Evolutionary conservation across 2,797 vertebrate genomes (phyloP).

Genomic region (Onychomys leucogaster): DNA sequence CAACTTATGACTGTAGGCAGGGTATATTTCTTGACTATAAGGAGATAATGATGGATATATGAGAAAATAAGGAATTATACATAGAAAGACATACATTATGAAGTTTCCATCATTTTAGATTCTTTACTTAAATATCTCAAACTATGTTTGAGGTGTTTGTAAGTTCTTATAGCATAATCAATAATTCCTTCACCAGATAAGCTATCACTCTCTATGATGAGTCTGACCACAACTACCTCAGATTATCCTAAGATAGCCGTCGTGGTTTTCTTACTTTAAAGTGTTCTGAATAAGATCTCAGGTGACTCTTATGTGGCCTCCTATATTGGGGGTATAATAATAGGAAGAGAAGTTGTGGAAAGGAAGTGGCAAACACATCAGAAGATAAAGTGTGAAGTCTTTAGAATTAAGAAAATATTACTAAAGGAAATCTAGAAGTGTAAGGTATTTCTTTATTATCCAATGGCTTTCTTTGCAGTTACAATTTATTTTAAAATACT

Average conservation of each 20-base stretch:
- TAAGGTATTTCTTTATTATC: background rate
- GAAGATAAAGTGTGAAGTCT: background rate
- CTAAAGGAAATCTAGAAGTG: slow-evolving; percentile 22
- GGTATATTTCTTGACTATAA: slow-evolving; percentile 20
- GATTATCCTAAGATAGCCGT: slow-evolving; percentile 17
- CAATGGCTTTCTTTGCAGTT: background rate
- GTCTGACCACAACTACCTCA: slow-evolving; percentile 40
- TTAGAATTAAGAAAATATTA: background rate
- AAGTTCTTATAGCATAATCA: slow-evolving; percentile 43
- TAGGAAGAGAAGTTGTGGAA: background rate
- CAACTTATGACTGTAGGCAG: background rate
- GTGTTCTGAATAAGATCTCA: slow-evolving; percentile 43
- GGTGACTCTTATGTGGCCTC: slow-evolving; percentile 9
- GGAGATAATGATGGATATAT: background rate
- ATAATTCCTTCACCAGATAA: background rate
- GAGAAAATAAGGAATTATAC: background rate
- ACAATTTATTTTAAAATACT: slow-evolving; percentile 20
- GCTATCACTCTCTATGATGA: slow-evolving; percentile 7
- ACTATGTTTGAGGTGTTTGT: background rate
- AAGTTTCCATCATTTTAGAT: background rate
- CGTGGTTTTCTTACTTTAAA: background rate
- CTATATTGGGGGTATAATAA: background rate
- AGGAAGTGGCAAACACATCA: background rate
- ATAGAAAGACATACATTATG: background rate
- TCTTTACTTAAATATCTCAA: slow-evolving; percentile 41